Conservation (phyloP, 2,888 invertebrate genomes). For the Ormyrus nitidulus region DNA sequence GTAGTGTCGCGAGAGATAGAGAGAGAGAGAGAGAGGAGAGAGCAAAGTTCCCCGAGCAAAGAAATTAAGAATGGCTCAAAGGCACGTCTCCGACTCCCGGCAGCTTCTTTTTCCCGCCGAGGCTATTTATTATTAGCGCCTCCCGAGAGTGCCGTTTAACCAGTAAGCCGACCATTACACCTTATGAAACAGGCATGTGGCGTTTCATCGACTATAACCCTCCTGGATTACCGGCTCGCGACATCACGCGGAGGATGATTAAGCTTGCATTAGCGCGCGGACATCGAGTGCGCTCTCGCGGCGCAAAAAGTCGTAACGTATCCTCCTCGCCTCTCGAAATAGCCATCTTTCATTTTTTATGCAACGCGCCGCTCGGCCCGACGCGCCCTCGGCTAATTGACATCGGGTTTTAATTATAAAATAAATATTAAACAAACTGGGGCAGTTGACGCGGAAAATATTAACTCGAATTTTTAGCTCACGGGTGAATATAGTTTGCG, state of each 20-base stretch:
- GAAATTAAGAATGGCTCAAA: background rate
- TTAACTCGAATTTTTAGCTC: no score
- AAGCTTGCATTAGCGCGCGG: conserved; percentile 7
- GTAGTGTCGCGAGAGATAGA: background rate
- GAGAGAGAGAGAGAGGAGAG: background rate
- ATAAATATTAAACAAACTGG: no score
- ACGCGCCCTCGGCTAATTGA: no score
- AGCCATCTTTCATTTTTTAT: no score
- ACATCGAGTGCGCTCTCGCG: background rate
- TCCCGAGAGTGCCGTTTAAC: background rate
- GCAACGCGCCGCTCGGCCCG: no score
- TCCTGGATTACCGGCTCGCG: conserved; percentile 1
- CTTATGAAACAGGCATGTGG: conserved; percentile 8
- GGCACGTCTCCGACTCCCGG: background rate
- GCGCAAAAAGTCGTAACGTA: no score
- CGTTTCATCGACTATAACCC: background rate
- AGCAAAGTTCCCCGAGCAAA: background rate
- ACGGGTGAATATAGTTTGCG: no score
- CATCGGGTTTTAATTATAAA: no score
- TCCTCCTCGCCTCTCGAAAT: no score
- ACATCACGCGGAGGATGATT: conserved; percentile 11
- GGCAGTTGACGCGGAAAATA: no score
- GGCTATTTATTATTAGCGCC: conserved; percentile 18
- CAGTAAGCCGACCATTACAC: conserved; percentile 6
- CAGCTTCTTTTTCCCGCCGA: background rate